Evolutionary conservation across 1,140 invertebrate species (phyloP), one percentile per base, ranked within the genome.

Genomic region (Chironomus striatipennis): DNA sequence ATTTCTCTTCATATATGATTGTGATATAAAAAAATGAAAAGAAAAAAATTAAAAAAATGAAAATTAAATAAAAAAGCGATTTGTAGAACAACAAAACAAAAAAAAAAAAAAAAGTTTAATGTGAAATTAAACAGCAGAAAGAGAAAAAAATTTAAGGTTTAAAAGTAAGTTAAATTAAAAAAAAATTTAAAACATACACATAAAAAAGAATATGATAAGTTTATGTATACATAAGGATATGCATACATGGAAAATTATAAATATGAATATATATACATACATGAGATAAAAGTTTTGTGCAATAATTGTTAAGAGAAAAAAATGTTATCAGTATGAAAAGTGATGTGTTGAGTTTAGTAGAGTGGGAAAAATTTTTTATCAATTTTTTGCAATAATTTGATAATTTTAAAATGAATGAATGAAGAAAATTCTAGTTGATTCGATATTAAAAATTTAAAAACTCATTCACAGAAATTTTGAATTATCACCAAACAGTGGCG

Each of bases 301-400:
- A 57, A 57, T 57, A 57, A 57, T 57, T n/a, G n/a, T 57, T 57
- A 57, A 57, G n/a, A 57, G 12, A n/a, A 57, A 57, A 57, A 34
- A 34, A 34, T 34, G 12, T 57, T 57, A 57, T 57, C 47, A 57
- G n/a, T 1, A 57, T 10, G 43, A 57, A 57, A 57, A 57, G n/a
- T 57, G 47, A 47, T 12, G 15, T 47, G 15, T 47, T 47, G 47
- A 57, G 5, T 57, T 57, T 57, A 1, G 15, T 15, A 57, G 47
- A 57, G n/a, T 15, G 47, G n/a, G 47, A 57, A 57, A 57, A 47
- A 47, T 8, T 47, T 47, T 47, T 47, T 47, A 47, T 47, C n/a
- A n/a, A n/a, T n/a, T n/a, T n/a, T n/a, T 47, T 8, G 43, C 43
- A 47, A 47, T 12, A 47, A 47, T 7, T 7, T 7, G 42, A 43